Evolutionary conservation across 2,797 vertebrate species (phyloP).

Genomic region (Setipinna tenuifilis): DNA sequence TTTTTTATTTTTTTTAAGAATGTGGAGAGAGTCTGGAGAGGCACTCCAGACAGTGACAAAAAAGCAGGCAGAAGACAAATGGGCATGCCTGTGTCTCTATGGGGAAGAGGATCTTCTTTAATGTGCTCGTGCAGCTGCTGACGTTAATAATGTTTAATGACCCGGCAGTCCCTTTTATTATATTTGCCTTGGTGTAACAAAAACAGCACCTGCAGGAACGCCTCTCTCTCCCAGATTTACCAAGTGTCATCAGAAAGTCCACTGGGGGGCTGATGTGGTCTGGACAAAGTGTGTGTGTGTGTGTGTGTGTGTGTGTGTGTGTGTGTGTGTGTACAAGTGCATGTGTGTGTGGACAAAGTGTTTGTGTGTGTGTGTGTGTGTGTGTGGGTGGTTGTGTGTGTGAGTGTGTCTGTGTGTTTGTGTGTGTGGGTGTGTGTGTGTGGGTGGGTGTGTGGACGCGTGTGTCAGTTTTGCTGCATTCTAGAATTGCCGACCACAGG

Average conservation of each 20-base stretch:
- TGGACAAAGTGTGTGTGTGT: neutral
- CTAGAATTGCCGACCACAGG: too few relatives aligned
- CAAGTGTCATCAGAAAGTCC: neutral
- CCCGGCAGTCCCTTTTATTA: conserved; percentile 38
- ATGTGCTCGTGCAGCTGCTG: conserved; percentile 48
- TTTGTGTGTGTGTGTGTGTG: neutral
- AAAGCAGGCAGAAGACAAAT: conserved; percentile 43
- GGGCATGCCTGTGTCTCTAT: conserved; percentile 28
- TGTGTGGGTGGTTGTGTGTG: neutral
- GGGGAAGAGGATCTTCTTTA: conserved; percentile 41
- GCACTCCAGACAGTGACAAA: conserved; percentile 35
- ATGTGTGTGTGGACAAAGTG: neutral
- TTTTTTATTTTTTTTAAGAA: neutral
- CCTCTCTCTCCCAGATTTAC: neutral
- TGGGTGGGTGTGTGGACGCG: too few relatives aligned
- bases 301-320: neutral
- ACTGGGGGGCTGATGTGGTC: neutral
- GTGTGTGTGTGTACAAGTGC: neutral
- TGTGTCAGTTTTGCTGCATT: too few relatives aligned
- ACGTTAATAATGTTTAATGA: conserved; percentile 55
- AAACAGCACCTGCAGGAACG: conserved; percentile 41
- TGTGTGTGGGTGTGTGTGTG: too few relatives aligned
- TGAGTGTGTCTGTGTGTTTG: neutral
- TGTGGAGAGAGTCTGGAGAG: neutral
- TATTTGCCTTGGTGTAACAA: conserved; percentile 42